These are phyloP conservation scores for Campoplex capitator DNA, from an alignment of 2,888 invertebrate species.

Conservation along the genomic window DNA sequence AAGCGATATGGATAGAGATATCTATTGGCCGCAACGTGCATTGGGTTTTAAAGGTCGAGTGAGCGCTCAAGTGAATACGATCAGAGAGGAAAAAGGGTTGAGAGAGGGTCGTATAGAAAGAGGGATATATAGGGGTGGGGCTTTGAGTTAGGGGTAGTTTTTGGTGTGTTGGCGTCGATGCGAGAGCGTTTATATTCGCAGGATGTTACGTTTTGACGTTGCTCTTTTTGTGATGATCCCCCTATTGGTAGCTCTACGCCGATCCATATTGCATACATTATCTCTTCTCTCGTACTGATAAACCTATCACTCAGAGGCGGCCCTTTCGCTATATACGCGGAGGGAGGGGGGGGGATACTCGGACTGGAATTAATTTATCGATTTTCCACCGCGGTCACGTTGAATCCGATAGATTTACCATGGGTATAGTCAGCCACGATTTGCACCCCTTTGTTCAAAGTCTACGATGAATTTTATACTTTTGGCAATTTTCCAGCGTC, in stretches of 20 bases:
- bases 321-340: conserved; percentile 43
- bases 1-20: conserved; percentile 66
- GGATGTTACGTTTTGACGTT: conserved; percentile 70
- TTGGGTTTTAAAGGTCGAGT: conserved; percentile 67
- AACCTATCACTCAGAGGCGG: conserved; percentile 25
- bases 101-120: conserved; percentile 41
- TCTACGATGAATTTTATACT: conserved; percentile 18
- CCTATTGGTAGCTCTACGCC: conserved; percentile 12
- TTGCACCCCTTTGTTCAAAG: conserved; percentile 44
- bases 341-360: conserved; percentile 10
- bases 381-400: conserved; percentile 8
- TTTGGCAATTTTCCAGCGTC: conserved; percentile 5
- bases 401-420: conserved; percentile 21
- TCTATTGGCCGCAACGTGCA: conserved; percentile 71
- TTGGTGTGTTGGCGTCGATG: conserved; percentile 14
- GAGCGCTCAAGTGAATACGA: conserved; percentile 45
- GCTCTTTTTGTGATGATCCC: conserved; percentile 56
- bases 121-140: conserved; percentile 3
- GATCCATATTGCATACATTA: conserved; percentile 60
- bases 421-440: conserved; percentile 21
- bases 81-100: conserved; percentile 39
- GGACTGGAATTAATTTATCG: conserved; percentile 57
- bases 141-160: conserved; percentile 18
- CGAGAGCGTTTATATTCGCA: conserved; percentile 77
- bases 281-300: conserved; percentile 36